Conservation (phyloP, 2,797 vertebrate species). For the Myotis pilosus region DNA sequence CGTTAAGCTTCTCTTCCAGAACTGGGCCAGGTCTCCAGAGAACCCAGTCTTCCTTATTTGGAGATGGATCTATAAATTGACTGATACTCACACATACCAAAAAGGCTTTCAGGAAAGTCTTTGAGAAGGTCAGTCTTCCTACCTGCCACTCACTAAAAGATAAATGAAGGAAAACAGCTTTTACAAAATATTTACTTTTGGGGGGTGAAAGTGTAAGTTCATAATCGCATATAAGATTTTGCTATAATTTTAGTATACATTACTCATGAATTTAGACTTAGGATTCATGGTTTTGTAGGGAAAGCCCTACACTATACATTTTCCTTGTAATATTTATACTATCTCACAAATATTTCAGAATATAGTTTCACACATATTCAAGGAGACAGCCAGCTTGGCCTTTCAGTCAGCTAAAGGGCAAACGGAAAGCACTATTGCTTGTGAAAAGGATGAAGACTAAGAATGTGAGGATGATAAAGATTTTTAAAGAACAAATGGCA, state of each 20-base stretch:
- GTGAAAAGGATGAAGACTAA: background rate
- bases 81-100: background rate
- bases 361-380: background rate
- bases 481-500: conserved; percentile 45
- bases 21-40: conserved; percentile 62
- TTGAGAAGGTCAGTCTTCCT: background rate
- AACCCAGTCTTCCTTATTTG: conserved; percentile 10
- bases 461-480: background rate
- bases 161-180: conserved; percentile 28
- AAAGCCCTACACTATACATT: background rate
- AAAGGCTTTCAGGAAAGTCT: conserved; percentile 42
- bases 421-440: background rate
- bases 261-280: background rate
- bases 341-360: background rate
- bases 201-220: background rate
- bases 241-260: background rate
- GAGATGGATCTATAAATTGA: conserved; percentile 43
- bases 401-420: conserved; percentile 12
- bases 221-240: background rate
- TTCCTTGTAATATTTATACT: background rate
- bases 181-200: conserved; percentile 14
- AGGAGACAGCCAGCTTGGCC: background rate
- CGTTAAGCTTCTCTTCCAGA: conserved; percentile 40
- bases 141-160: background rate
- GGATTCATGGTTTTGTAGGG: background rate